Percentiles rank a stretch among this genome's conserved stretches.
These are phyloP conservation scores for Oxygymnocypris stewartii DNA, from an alignment of 2,113 vertebrate species.

Conservation along the genomic window DNA sequence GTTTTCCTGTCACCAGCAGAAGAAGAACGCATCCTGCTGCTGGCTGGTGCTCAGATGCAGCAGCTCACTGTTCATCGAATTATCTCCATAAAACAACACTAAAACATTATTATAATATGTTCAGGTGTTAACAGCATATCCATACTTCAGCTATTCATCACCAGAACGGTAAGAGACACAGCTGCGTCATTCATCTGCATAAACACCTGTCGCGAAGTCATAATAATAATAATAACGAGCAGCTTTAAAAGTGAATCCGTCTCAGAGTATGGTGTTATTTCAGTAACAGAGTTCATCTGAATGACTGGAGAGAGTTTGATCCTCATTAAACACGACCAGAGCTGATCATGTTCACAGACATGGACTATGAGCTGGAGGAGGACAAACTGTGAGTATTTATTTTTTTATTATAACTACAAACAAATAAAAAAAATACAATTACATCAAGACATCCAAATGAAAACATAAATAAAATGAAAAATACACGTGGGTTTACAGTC, in stretches of 20 bases:
- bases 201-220: background rate
- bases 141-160: background rate
- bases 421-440: no score
- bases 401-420: no score
- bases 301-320: slow-evolving; percentile 3
- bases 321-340: slow-evolving; percentile 21
- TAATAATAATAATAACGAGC: background rate
- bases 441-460: no score
- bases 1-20: background rate
- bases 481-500: no score
- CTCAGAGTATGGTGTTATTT: background rate
- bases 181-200: background rate
- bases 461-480: no score
- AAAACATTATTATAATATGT: background rate
- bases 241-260: background rate
- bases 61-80: background rate
- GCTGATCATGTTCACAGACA: slow-evolving; percentile 85
- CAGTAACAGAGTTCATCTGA: background rate
- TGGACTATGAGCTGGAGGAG: slow-evolving; percentile 96
- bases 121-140: background rate
- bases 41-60: background rate
- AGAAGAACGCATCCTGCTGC: background rate
- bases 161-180: slow-evolving; percentile 12
- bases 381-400: slow-evolving; percentile 90
- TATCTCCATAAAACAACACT: background rate